Base-by-base conservation (phyloP, 2,113 vertebrate species). In the Poeciliopsis turrubarensis region DNA sequence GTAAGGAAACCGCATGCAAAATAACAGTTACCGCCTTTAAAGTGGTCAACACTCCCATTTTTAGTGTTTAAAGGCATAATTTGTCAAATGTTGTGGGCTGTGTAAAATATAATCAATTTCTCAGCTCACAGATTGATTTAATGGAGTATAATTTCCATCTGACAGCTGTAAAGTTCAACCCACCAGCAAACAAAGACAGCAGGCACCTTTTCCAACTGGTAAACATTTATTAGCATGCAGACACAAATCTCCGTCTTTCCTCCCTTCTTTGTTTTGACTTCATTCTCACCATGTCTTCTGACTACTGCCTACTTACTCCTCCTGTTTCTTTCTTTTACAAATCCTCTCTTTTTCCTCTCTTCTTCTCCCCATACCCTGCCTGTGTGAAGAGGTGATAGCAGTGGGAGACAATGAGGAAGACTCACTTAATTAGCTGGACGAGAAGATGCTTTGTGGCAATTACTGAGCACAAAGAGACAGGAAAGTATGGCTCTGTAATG, bases 391-490 rank as follows among this genome's bases (percentile, higher is more conserved):
- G 90, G 86, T 87, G 86, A 91, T 90, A 86, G 87, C 70, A 76
- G 66, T 87, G 84, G 79, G 85, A 93, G 90, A 93, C 91, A 93
- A 92, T 92, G 86, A 81, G 85, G 85, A 90, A 92, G 92, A 91
- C 91, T 92, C 92, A 90, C 93, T 93, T 93, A 94, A 94, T 94
- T 94, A 94, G 92, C 91, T 79, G 87, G 88, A 92, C 80, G 86
- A 94, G 88, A 93, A 94, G 93, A 94, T 92, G 91, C 94, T 93
- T 94, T 93, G 94, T 93, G 92, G 92, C 93, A 94, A 94, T 94
- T 93, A 93, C 87, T 25, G 83, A 80, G 88, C 90, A 94, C 92
- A 93, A 94, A 93, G 90, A 88, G 80, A 88, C 88, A 80, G 87
- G 86, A 87, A 82, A 84, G 82, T 81, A 88, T 83, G 87, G 86